Evolutionary conservation across 2,113 vertebrate species (phyloP), one percentile per base, ranked within the genome.

Genomic region (Phrynosoma platyrhinos): DNA sequence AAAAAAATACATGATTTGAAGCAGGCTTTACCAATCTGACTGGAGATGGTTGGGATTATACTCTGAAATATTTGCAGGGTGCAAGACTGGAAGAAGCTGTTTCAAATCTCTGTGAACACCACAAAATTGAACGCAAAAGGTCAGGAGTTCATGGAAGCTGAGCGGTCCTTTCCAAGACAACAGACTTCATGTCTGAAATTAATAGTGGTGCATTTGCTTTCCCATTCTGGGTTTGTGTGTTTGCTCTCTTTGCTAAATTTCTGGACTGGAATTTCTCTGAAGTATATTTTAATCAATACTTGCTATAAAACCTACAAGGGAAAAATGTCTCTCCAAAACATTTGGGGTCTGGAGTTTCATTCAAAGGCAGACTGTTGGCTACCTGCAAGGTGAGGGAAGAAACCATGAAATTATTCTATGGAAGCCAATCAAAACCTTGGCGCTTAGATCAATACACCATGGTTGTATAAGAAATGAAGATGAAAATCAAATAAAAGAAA

Each of bases 351-450:
- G 71, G 52, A 72, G 55, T 62, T 42, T 92, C 52, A 36, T 52
- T 82, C 4, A 87, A 69, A 84, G 53, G 85, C 53, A 88, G 84
- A 92, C 84, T 4, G 80, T 52, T 89, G 87, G 1, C 62, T 89
- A 84, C 80, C 78, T 88, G 91, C 90, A 88, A 90, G 6, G 5
- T 89, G 32, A 93, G 89, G n/a, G 90, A 79, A 91, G n/a, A 90
- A 92, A 93, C 64, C 42, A 89, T 84, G 78, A 74, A 52, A 91
- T 53, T 90, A 20, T 18, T 89, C 8, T n/a, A 7, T 64, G 40
- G 87, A 94, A 79, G 83, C 90, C 83, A 94, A 90, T 55, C 89
- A 2, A 93, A 92, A 36, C 72, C 21, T 77, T 81, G 79, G 55
- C 58, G 83, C 75, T 47, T 42, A 16, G 21, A 85, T 10, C 12